phyloP scores from a whole-genome alignment of 2,888 invertebrate species.

The Disparrhopalites patrizii region DNA sequence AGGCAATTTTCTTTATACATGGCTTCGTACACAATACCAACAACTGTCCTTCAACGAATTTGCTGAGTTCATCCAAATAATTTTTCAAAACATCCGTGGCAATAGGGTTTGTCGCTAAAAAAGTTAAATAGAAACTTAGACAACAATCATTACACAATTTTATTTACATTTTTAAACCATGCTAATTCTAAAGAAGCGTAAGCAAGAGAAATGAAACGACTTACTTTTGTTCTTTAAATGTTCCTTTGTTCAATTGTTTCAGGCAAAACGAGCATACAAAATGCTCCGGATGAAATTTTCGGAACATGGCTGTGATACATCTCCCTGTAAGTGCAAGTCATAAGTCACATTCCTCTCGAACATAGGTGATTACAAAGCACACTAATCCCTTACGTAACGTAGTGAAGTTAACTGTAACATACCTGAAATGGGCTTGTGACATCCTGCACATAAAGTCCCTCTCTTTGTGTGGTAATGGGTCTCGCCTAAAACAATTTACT shows the following conservation, averaged over 20 bases:
- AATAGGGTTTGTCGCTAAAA: constrained; percentile 98
- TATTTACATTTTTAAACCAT: too few relatives aligned
- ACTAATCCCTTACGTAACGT: neutral
- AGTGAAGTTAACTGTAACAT: neutral
- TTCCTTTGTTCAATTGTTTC: constrained; percentile 96
- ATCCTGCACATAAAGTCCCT: constrained; percentile 95
- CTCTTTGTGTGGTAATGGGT: constrained; percentile 97
- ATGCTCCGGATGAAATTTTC: constrained; percentile 99
- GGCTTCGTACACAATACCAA: constrained; percentile 16
- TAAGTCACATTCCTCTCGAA: neutral
- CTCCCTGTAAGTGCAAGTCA: constrained; percentile 58
- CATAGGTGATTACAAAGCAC: neutral
- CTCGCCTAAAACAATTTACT: constrained; percentile 68
- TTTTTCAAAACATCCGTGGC: constrained; percentile 95
- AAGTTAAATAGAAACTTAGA: too few relatives aligned
- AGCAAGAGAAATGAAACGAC: too few relatives aligned
- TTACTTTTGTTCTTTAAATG: constrained; percentile 99
- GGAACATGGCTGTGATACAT: constrained; percentile 98
- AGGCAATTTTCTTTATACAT: constrained; percentile 9
- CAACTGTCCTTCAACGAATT: neutral
- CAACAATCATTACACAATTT: too few relatives aligned
- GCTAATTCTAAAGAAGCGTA: too few relatives aligned
- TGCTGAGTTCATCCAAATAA: constrained; percentile 84
- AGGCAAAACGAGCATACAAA: constrained; percentile 99
- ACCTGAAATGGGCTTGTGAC: constrained; percentile 93